Conservation (phyloP, 1,140 invertebrate genomes). For the Drosophila sturtevanti region DNA sequence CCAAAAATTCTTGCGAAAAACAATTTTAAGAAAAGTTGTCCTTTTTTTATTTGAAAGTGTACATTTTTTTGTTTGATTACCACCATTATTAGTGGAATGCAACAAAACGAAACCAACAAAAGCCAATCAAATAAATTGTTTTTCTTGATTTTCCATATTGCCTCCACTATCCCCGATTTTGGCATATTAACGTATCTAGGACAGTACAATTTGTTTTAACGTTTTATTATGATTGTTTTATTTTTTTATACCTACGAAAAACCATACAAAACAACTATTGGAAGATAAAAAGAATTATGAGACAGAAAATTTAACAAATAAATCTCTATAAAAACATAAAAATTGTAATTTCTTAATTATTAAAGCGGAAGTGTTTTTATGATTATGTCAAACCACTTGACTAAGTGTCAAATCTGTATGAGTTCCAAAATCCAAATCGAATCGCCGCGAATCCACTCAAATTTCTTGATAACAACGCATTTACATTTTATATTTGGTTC, state of each 20-base stretch:
- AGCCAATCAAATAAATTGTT: constrained; percentile 13
- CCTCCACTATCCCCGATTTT: constrained; percentile 17
- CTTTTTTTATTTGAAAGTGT: constrained; percentile 22
- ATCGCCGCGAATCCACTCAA: neutral
- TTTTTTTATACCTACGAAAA: constrained; percentile 49
- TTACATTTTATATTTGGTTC: neutral
- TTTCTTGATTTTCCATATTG: constrained; percentile 29
- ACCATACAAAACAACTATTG: constrained; percentile 50
- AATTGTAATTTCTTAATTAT: constrained; percentile 7
- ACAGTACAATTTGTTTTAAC: constrained; percentile 74
- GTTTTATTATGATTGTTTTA: constrained; percentile 69
- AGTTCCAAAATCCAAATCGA: constrained; percentile 6
- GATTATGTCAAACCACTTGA: neutral
- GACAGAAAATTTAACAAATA: constrained; percentile 69
- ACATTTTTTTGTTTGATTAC: constrained; percentile 11
- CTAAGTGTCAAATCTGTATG: neutral
- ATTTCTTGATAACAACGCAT: neutral
- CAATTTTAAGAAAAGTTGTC: constrained; percentile 13
- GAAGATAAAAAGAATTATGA: constrained; percentile 56
- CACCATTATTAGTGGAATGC: neutral
- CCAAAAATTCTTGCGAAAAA: constrained; percentile 20
- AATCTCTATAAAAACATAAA: constrained; percentile 54
- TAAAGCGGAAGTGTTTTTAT: neutral
- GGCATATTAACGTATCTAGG: constrained; percentile 63
- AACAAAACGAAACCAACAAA: constrained; percentile 7